A percentile compares a stretch with the other conserved stretches of the same genome.
These are phyloP conservation scores for Phyllotis vaccarum DNA, from an alignment of 2,797 vertebrate genomes.

Conservation along the genomic window DNA sequence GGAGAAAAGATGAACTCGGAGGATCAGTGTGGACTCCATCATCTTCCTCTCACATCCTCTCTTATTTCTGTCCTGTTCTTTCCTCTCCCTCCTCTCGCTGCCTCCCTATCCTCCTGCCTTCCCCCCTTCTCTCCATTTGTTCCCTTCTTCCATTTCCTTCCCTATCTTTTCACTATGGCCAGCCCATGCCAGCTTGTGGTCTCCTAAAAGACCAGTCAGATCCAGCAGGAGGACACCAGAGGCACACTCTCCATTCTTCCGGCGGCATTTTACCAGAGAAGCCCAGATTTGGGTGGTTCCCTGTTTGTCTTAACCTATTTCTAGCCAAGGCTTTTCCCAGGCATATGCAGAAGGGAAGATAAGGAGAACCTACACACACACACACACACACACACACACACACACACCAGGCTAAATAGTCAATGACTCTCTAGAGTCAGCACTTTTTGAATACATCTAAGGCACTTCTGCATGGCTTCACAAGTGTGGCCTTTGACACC, in stretches of 20 bases:
- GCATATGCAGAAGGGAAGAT: neutral
- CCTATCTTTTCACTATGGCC: neutral
- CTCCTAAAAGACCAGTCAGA: neutral
- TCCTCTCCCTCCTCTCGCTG: no score
- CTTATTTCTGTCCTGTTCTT: neutral
- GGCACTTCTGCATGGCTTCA: neutral
- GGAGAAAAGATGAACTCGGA: neutral
- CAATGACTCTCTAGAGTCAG: neutral
- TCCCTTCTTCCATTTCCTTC: neutral
- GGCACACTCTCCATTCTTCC: neutral
- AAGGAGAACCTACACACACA: no score
- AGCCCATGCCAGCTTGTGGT: fast-evolving
- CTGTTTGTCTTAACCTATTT: neutral
- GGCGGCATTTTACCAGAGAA: fast-evolving
- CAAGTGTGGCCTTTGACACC: neutral
- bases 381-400: no score
- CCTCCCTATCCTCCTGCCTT: no score
- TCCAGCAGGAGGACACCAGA: neutral
- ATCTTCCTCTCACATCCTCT: neutral
- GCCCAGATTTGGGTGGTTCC: fast-evolving
- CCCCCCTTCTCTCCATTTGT: no score
- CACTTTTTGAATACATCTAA: neutral
- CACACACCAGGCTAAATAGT: no score
- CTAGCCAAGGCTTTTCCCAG: neutral
- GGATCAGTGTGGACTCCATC: neutral